A percentile compares a stretch with the other conserved stretches of the same genome.
Evolutionary conservation across 1,140 invertebrate genomes (phyloP).

Genomic region (Diorhabda sublineata): DNA sequence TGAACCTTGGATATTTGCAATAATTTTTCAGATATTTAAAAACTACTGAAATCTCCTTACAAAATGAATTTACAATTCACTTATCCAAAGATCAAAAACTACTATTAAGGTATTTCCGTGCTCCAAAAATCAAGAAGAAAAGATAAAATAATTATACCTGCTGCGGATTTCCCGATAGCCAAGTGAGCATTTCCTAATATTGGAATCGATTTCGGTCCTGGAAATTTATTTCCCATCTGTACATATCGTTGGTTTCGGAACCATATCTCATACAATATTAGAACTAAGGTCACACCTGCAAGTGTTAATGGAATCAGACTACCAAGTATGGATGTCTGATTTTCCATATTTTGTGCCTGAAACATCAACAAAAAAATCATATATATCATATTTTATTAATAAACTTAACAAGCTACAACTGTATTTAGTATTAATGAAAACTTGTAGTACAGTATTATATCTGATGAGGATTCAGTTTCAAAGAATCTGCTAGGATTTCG

Average conservation of each 20-base stretch:
- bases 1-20: not conserved
- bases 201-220: conserved; percentile 19
- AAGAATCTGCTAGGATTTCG: no score
- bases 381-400: no score
- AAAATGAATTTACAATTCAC: not conserved
- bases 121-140: no score
- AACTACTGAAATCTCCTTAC: not conserved
- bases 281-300: conserved; percentile 1
- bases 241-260: conserved; percentile 26
- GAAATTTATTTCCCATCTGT: conserved; percentile 26
- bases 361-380: not conserved
- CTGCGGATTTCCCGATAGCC: conserved; percentile 19
- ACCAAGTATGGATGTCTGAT: not conserved
- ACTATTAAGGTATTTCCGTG: no score
- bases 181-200: conserved; percentile 25
- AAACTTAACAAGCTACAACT: no score
- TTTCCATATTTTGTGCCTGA: not conserved
- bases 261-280: conserved; percentile 25
- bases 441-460: no score
- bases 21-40: not conserved
- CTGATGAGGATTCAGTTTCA: no score
- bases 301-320: not conserved
- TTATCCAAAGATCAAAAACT: not conserved
- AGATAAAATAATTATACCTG: conserved; percentile 11
- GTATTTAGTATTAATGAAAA: no score